phyloP scores from a whole-genome alignment of 2,113 vertebrate species.

The Hydropotes inermis region DNA sequence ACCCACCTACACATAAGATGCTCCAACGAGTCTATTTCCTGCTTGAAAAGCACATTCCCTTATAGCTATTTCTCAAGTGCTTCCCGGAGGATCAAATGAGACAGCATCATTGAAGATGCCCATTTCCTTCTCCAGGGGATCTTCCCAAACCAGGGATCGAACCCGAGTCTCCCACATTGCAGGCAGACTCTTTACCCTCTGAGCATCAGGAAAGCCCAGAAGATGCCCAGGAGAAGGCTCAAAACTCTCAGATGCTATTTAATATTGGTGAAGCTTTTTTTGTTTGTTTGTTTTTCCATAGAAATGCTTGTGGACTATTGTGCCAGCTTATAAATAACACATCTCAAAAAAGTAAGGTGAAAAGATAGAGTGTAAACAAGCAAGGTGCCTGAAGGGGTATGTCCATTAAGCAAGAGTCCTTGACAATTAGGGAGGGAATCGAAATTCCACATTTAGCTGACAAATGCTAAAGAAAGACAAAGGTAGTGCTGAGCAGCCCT shows the following conservation, averaged over 20 bases:
- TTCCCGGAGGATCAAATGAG: not conserved
- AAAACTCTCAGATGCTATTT: not conserved
- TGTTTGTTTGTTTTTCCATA: not conserved
- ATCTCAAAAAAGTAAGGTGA: conserved; percentile 22
- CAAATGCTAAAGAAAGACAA: conserved; percentile 30
- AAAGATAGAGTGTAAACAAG: conserved; percentile 6
- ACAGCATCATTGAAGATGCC: not conserved
- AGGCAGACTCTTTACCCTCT: not conserved
- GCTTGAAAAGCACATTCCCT: not conserved
- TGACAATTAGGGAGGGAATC: conserved; percentile 44
- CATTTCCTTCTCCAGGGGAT: not conserved
- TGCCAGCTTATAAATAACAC: conserved; percentile 9
- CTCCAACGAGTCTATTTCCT: not conserved
- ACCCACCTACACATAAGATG: not conserved
- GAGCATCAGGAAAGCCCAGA: not conserved
- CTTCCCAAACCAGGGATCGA: not conserved
- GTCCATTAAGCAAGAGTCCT: conserved; percentile 1
- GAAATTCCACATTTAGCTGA: conserved; percentile 55
- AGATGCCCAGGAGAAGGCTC: not conserved
- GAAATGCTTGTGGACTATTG: not conserved
- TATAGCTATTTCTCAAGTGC: not conserved
- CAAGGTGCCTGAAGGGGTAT: not conserved
- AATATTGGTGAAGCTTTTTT: not conserved
- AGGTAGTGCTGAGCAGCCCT: not conserved
- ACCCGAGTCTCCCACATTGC: rapidly evolving